Evolutionary conservation across 2,113 vertebrate genomes (phyloP).

Genomic region (Prinia subflava): DNA sequence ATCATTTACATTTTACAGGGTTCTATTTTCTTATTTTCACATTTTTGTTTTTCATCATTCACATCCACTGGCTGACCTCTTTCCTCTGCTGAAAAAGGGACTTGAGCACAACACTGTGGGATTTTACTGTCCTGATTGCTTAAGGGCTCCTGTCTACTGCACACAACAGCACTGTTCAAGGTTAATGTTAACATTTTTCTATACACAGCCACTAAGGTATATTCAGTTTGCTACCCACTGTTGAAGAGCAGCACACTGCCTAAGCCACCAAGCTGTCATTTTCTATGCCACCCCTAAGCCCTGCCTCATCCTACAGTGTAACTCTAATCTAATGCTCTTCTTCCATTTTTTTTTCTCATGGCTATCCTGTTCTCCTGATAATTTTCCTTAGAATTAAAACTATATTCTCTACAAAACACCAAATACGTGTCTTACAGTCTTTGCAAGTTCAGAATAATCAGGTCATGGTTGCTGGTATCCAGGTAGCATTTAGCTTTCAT

Average conservation of each 20-base stretch:
- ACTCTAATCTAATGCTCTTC: neutral
- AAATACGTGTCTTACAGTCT: neutral
- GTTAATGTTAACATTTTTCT: neutral
- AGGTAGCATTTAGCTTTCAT: neutral
- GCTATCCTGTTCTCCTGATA: neutral
- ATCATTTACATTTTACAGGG: neutral
- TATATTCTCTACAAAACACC: neutral
- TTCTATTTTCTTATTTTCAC: neutral
- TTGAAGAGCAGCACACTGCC: neutral
- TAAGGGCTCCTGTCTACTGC: neutral
- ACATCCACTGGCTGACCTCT: neutral
- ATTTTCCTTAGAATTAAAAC: neutral
- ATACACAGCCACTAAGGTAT: no score
- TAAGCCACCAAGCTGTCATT: neutral
- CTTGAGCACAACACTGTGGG: neutral
- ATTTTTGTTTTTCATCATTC: neutral
- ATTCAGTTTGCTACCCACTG: neutral
- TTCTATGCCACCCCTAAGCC: neutral
- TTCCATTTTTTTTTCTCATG: neutral
- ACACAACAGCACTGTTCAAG: neutral
- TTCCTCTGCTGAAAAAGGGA: neutral
- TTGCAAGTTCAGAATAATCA: neutral
- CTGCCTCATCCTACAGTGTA: neutral
- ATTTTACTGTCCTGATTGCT: neutral
- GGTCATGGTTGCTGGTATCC: neutral